Base-by-base conservation (phyloP, 1,140 invertebrate genomes). In the Sarcophaga peregrina region DNA sequence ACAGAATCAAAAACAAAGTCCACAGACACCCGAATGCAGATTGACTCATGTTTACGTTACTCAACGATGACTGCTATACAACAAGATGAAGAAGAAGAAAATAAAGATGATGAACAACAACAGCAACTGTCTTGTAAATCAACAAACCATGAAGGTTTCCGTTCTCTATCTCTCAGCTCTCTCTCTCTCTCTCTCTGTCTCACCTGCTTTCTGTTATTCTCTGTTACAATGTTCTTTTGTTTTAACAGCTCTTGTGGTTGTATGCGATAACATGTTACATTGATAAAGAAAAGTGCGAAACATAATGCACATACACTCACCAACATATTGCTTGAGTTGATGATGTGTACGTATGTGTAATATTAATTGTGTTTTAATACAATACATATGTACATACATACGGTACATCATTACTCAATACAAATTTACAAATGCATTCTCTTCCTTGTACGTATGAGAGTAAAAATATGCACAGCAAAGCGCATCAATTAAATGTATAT, bases 281-380 rank as follows among this genome's bases (percentile, higher is more conserved):
- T 37, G 25, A 1, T 37, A 37, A 37, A 37, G 25, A 37, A 37
- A 37, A 37, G 25, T 37, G 25, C 4, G 4, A 37, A 37, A 37
- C 25, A 37, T 37, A 37, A 37, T 37, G 25, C 50, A 52, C 6
- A 68, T 0, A 68, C 62, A 68, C 17, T 3, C 62, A 68, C 62
- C 20, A n/a, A 25, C 3, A 20, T n/a, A 20, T 25, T 20, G 10
- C 15, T n/a, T 6, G 7, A 25, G 62, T 37, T 37, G 25, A 37
- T 37, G 25, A 37, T 37, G 25, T 37, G 25, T 37, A 8, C 62
- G 17, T 68, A 68, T 68, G 62, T 20, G 62, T 68, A 20, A 68
- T 68, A 68, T 68, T 68, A 68, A 68, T 68, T 68, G 62, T 20
- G 62, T 17, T 68, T 68, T 68, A 9, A 68, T 20, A 20, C 62